phyloP scores from a whole-genome alignment of 2,797 vertebrate species.

The Scyliorhinus canicula region DNA sequence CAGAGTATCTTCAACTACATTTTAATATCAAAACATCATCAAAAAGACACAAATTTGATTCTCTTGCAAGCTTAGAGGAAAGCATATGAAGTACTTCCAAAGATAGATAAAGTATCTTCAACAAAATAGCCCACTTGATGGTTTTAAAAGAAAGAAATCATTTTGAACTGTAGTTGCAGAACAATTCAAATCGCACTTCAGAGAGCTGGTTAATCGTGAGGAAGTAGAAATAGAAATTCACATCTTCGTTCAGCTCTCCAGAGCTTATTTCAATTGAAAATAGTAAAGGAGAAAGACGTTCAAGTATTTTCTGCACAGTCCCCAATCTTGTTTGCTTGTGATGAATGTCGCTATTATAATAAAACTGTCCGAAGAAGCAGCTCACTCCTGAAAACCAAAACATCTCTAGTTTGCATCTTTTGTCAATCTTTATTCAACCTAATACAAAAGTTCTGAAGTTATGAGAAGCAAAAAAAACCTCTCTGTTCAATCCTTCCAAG shows the following conservation, averaged over 20 bases:
- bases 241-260: neutral
- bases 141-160: neutral
- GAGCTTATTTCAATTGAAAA: constrained; percentile 18
- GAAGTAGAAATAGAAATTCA: neutral
- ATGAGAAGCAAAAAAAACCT: neutral
- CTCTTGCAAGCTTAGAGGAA: neutral
- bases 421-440: neutral
- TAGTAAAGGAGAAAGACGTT: constrained; percentile 7
- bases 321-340: neutral
- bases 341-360: neutral
- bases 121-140: neutral
- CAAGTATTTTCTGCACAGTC: neutral
- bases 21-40: neutral
- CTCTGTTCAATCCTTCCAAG: neutral
- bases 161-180: neutral
- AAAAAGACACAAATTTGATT: neutral
- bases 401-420: neutral
- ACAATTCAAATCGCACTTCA: neutral
- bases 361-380: neutral
- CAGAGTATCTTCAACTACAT: neutral
- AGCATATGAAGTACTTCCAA: neutral
- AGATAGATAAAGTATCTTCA: neutral
- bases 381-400: neutral
- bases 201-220: neutral
- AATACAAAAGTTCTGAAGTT: neutral